Percentiles rank a stretch among this genome's conserved stretches.
These are phyloP conservation scores for Pseudotriccus pelzelni DNA, from an alignment of 2,797 vertebrate species.

Conservation along the genomic window DNA sequence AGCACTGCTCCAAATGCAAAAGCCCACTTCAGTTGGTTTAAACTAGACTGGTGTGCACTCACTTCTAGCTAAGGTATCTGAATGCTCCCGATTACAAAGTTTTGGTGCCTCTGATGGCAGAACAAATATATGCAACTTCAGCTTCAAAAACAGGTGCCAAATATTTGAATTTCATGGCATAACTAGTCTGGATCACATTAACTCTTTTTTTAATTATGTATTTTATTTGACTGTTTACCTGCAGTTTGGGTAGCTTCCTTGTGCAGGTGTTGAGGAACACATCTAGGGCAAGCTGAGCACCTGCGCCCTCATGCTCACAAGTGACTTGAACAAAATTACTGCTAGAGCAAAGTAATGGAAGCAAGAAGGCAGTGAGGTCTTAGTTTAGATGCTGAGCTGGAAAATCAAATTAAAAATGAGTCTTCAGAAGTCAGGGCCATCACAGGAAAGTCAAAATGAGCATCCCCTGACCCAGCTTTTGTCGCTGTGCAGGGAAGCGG, in stretches of 20 bases:
- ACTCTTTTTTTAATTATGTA: background rate
- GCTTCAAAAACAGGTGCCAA: background rate
- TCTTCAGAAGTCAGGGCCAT: background rate
- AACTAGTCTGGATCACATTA: fast-evolving
- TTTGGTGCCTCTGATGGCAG: background rate
- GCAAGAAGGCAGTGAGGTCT: background rate
- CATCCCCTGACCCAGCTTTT: background rate
- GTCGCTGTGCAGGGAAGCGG: background rate
- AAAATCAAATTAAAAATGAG: conserved; percentile 3
- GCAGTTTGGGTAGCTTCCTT: background rate
- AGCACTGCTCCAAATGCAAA: background rate
- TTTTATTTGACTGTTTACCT: background rate
- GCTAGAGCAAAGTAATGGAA: background rate
- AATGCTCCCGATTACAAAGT: background rate
- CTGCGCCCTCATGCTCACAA: fast-evolving
- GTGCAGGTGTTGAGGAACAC: background rate
- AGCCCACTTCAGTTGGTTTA: background rate
- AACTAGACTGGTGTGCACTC: background rate
- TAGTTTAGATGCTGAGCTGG: background rate
- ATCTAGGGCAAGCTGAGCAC: background rate
- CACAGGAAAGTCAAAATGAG: background rate
- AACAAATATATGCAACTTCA: background rate
- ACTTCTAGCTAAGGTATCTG: background rate
- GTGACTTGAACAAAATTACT: background rate
- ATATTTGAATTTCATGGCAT: background rate